Base-by-base conservation (phyloP, 23 tunicate species). In the Phallusia fumigata region DNA sequence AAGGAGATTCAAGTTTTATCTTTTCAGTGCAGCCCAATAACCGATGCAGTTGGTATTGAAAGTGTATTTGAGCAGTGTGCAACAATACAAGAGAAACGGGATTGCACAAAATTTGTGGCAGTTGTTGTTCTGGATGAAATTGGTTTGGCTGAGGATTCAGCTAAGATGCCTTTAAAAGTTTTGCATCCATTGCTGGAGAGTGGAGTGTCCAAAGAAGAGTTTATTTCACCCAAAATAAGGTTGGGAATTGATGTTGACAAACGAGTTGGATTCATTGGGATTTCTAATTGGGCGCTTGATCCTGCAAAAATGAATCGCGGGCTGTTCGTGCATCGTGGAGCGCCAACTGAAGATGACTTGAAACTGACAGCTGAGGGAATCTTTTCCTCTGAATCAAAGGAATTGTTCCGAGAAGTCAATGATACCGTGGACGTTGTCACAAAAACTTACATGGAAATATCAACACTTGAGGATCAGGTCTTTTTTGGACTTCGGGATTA, bases 291-390 rank as follows among this genome's bases (percentile, higher is more conserved):
- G 95, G 86, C 95, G 22, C 65, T 90, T 0, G 95, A 90, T 52
- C 95, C 95, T 12, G 95, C 95, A 22, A 90, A 90, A 73, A 81
- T 90, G 86, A 90, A 90, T 34, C 65, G 95, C 0, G 95, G 95
- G 19, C 76, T 90, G 21, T 90, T 90, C 82, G 90, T 90, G 33
- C 82, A 82, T 36, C 58, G 95, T 5, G 83, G 83, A 15, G 80
- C 65, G 28, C 95, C 95, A 81, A 47, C 82, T 0, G 52, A 86
- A 76, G 44, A 50, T 75, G 95, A 90, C 53, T 75, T 90, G n/a
- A 32, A 78, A 30, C 77, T 78, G 2, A 90, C 95, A 49, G 90
- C 95, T 12, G 44, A 81, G 76, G 95, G 89, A 16, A 90, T 90
- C 8, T 90, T 90, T 86, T 72, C 82, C 36, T 80, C 88, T 33